Evolutionary conservation across 2,888 invertebrate species (phyloP).

Genomic region (Aporophyla lueneburgensis): DNA sequence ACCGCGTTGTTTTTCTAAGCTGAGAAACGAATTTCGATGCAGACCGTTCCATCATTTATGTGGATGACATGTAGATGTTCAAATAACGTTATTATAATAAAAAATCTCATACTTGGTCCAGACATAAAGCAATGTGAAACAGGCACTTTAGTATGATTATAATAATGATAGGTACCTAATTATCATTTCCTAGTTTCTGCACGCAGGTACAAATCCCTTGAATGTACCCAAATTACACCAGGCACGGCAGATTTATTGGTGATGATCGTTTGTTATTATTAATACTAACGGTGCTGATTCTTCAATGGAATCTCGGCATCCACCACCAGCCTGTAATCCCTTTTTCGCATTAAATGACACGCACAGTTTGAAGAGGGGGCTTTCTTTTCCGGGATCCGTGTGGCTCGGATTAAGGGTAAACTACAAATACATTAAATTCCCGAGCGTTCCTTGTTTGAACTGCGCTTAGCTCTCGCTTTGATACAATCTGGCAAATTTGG

Average conservation of each 20-base stretch:
- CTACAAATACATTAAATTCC: slow-evolving; percentile 50
- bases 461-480: slow-evolving; percentile 4
- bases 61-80: not conserved
- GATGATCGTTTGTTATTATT: slow-evolving; percentile 33
- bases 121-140: too few species aligned
- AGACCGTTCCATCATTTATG: too few species aligned
- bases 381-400: slow-evolving; percentile 22
- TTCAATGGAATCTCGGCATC: slow-evolving; percentile 32
- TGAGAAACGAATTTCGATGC: not conserved
- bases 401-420: slow-evolving; percentile 33
- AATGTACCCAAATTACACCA: not conserved
- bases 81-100: not conserved
- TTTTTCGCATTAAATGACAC: slow-evolving; percentile 31
- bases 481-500: slow-evolving; percentile 9
- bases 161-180: not conserved
- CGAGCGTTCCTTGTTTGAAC: slow-evolving; percentile 28
- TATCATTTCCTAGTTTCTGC: not conserved
- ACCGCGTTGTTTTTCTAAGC: too few species aligned
- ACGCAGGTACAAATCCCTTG: not conserved
- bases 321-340: slow-evolving; percentile 26
- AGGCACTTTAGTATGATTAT: too few species aligned
- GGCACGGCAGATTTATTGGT: not conserved
- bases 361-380: slow-evolving; percentile 12
- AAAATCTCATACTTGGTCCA: too few species aligned
- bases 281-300: slow-evolving; percentile 11